These are phyloP conservation scores for Macroteleia sp. DNA, from an alignment of 2,888 invertebrate species.

Conservation along the genomic window DNA sequence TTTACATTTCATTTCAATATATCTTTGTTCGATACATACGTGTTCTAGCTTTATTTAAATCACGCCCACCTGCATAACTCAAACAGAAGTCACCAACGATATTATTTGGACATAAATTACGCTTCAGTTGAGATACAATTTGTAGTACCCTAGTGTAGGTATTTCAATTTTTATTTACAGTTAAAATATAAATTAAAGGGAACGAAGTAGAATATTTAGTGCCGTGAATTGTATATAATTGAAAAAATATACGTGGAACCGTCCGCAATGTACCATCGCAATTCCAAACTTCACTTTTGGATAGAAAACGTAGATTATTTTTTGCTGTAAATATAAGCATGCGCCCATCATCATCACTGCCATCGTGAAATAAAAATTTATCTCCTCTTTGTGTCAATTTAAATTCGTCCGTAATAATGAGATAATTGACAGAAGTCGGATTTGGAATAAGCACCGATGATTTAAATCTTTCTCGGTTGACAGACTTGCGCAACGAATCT, in stretches of 20 bases:
- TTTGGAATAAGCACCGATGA: background rate
- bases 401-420: background rate
- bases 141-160: background rate
- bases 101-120: background rate
- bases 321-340: conserved; percentile 1
- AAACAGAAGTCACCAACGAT: background rate
- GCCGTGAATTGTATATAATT: conserved; percentile 9
- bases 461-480: background rate
- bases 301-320: conserved; percentile 1
- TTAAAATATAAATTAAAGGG: background rate
- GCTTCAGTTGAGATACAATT: background rate
- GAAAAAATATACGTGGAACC: background rate
- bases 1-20: too few relatives aligned
- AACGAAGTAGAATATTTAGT: background rate
- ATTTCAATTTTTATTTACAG: background rate
- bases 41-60: too few relatives aligned
- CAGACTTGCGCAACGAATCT: background rate
- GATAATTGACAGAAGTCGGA: background rate
- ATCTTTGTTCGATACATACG: too few relatives aligned
- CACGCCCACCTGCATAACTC: too few relatives aligned
- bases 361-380: background rate
- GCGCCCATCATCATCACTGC: background rate
- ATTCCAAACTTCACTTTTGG: background rate
- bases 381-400: background rate
- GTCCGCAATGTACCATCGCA: conserved; percentile 3